Evolutionary conservation across 2,888 invertebrate genomes (phyloP).

Genomic region (Dione juno): DNA sequence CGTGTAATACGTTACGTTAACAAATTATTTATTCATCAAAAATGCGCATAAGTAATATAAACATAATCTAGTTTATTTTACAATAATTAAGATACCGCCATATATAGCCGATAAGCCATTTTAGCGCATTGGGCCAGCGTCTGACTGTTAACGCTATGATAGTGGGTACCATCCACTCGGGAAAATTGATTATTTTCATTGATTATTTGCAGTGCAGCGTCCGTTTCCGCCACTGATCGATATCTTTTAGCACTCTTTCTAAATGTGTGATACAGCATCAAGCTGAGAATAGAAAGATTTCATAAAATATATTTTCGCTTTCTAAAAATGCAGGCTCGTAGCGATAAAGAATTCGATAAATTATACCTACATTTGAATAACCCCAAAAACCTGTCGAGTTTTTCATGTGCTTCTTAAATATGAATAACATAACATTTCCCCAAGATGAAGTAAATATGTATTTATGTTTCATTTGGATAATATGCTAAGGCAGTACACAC

Average conservation of each 20-base stretch:
- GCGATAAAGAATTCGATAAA: not conserved
- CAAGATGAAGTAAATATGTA: not conserved
- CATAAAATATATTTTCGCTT: not conserved
- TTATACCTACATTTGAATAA: not conserved
- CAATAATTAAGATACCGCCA: too few relatives aligned
- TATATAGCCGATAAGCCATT: too few relatives aligned
- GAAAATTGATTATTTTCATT: too few relatives aligned
- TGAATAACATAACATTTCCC: not conserved
- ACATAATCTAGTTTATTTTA: not conserved
- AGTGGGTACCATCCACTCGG: too few relatives aligned
- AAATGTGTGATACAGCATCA: too few relatives aligned
- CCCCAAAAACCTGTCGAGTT: not conserved
- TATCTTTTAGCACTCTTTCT: too few relatives aligned
- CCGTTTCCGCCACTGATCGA: too few relatives aligned
- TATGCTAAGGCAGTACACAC: slow-evolving; percentile 25
- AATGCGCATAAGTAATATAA: not conserved
- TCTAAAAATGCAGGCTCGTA: not conserved
- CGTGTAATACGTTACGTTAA: not conserved
- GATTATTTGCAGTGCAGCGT: too few relatives aligned
- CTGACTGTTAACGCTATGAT: too few relatives aligned
- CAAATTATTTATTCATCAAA: not conserved
- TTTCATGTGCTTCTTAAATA: not conserved
- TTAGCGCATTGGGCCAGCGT: too few relatives aligned
- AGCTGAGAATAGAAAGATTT: not conserved
- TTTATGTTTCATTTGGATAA: slow-evolving; percentile 24